phyloP scores from a whole-genome alignment of 1,140 invertebrate genomes.

The Dufourea novaeangliae region DNA sequence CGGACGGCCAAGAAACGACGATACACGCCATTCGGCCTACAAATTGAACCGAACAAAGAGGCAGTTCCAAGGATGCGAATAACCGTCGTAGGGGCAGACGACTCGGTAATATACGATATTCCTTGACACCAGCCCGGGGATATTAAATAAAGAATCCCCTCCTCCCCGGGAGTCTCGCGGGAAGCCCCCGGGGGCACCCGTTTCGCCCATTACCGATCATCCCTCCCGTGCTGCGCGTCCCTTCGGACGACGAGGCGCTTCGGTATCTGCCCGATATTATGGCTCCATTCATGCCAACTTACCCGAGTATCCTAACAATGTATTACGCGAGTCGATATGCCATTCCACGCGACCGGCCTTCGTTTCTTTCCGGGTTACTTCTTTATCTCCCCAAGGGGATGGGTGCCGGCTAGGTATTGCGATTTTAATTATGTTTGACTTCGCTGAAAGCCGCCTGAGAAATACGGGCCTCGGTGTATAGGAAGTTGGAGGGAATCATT shows the following conservation, averaged over 20 bases:
- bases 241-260: slow-evolving; percentile 58
- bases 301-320: slow-evolving; percentile 67
- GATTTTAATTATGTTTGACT: slow-evolving; percentile 68
- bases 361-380: not conserved
- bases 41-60: slow-evolving; percentile 40
- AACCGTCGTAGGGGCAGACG: slow-evolving; percentile 55
- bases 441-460: slow-evolving; percentile 18
- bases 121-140: slow-evolving; percentile 74
- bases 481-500: not conserved
- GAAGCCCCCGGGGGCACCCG: slow-evolving; percentile 61
- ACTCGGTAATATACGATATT: slow-evolving; percentile 64
- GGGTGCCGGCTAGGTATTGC: slow-evolving; percentile 38
- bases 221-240: slow-evolving; percentile 57
- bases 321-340: slow-evolving; percentile 40
- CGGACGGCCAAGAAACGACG: slow-evolving; percentile 13
- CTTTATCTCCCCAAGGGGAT: slow-evolving; percentile 32
- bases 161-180: slow-evolving; percentile 63
- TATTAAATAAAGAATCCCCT: slow-evolving; percentile 76
- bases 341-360: slow-evolving; percentile 24
- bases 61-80: slow-evolving; percentile 47
- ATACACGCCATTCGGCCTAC: slow-evolving; percentile 34
- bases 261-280: slow-evolving; percentile 65
- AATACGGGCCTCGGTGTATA: slow-evolving; percentile 11
- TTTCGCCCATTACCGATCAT: slow-evolving; percentile 68
- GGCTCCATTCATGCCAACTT: slow-evolving; percentile 70